Base-by-base conservation (phyloP, 2,888 invertebrate species). In the Lasioglossum pauxillum region DNA sequence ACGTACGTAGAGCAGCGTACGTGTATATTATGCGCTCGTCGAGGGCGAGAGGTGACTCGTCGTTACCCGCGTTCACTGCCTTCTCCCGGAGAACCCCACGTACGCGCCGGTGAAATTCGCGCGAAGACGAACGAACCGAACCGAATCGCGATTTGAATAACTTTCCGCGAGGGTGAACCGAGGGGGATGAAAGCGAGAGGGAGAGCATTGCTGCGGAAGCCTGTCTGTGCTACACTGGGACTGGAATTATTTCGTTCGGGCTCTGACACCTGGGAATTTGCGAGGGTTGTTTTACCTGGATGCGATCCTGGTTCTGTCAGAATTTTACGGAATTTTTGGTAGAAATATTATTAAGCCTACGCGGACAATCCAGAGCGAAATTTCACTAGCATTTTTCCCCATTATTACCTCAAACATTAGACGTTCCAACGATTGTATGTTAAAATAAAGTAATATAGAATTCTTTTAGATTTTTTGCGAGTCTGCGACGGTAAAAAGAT, bases 21-120 rank as follows among this genome's bases (percentile, higher is more conserved):
- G 78, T 84, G 84, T 85, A 64, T 60, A 82, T 86, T 89, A 77
- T 75, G 79, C 46, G 84, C 72, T 57, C 49, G 84, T 77, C 85
- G 89, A 82, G 85, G 85, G 85, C 85, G 84, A 89, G 87, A 87
- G 90, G 85, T 87, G 88, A 88, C 83, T 90, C 90, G 90, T 80
- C 83, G 89, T 88, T 84, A 60, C 31, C 79, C 41, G 71, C 72
- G 85, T 75, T 80, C 53, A 73, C 57, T 64, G 64, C 64, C 64
- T 83, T 85, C 69, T 69, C 75, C 75, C 14, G 31, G 53, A 35
- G 49, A 53, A 53, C 53, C 53, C 74, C n/a, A 72, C 81, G 73
- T 73, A 49, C 35, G 77, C 67, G 19, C 10, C 38, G 23, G 67
- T 35, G 46, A 72, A 81, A 73, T 75, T 83, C 64, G 75, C 53